Base-by-base conservation (phyloP, 2,888 invertebrate species). In the Phortica okadai region DNA sequence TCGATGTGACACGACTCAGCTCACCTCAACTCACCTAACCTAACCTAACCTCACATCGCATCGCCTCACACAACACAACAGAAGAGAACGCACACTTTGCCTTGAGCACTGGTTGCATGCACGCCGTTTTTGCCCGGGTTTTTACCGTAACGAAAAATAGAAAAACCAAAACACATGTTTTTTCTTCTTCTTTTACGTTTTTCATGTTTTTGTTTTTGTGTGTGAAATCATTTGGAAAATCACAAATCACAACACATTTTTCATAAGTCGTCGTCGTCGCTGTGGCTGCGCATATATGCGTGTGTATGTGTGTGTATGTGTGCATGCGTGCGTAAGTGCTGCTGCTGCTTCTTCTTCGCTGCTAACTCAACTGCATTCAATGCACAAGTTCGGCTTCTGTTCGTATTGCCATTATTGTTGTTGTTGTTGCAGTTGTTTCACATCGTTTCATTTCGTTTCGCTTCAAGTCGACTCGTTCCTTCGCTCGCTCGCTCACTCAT, bases 141-240 rank as follows among this genome's bases (percentile, higher is more conserved):
- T 85, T 86, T 82, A 79, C 79, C 82, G 77, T 14, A 62, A 62
- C 62, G 25, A 62, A 62, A 50, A 50, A 50, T 50, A 50, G 50
- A 78, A 87, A 87, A 85, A 87, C 88, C 88, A 85, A 86, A 85
- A 85, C 85, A 85, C 85, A 85, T 85, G 85, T 85, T 87, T 85
- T 21, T 21, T 21, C 21, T 21, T 21, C 21, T 21, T 21, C 21
- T 21, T n/a, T n/a, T n/a, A n/a, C n/a, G n/a, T n/a, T n/a, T n/a
- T n/a, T n/a, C n/a, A n/a, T 21, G 21, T 21, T 21, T 21, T 21
- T 33, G 33, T 33, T 33, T 33, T 33, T 33, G 33, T 33, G 33
- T 79, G 86, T 82, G 81, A 80, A 87, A 85, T 86, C 86, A 84
- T 76, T 79, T 85, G 85, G 86, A 85, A 85, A 85, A 87, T 85